Conservation (phyloP, 1,140 invertebrate species). For the Laodelphax striatellus region DNA sequence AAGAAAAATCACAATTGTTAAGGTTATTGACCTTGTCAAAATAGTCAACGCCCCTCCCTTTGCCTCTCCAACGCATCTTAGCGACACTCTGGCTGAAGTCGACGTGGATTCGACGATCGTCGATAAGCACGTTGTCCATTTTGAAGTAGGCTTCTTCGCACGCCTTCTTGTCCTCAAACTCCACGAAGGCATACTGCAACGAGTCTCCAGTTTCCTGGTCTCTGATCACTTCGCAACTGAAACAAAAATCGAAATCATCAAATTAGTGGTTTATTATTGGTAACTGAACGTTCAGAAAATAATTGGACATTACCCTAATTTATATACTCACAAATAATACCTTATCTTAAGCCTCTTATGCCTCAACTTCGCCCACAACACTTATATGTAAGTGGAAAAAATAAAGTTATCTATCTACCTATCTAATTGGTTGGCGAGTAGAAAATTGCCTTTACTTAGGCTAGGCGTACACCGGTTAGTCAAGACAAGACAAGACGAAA, state of each 20-base stretch:
- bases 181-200: constrained; percentile 98
- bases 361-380: no score
- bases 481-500: no score
- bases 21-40: constrained; percentile 16
- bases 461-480: no score
- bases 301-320: no score
- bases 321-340: no score
- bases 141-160: constrained; percentile 99
- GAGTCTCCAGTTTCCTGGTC: constrained; percentile 90
- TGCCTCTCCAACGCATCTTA: constrained; percentile 79
- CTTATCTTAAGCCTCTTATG: no score
- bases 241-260: constrained; percentile 13
- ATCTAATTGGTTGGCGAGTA: no score
- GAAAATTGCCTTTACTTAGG: no score
- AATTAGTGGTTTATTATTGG: no score
- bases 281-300: neutral
- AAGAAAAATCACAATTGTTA: no score
- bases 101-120: constrained; percentile 96
- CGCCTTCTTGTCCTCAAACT: constrained; percentile 88
- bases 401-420: no score
- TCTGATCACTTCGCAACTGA: constrained; percentile 90
- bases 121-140: constrained; percentile 99
- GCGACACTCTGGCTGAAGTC: constrained; percentile 98
- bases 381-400: no score
- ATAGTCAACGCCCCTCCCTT: constrained; percentile 57